Conservation (phyloP, 2,113 vertebrate species). For the Gymnocephalus cernua region DNA sequence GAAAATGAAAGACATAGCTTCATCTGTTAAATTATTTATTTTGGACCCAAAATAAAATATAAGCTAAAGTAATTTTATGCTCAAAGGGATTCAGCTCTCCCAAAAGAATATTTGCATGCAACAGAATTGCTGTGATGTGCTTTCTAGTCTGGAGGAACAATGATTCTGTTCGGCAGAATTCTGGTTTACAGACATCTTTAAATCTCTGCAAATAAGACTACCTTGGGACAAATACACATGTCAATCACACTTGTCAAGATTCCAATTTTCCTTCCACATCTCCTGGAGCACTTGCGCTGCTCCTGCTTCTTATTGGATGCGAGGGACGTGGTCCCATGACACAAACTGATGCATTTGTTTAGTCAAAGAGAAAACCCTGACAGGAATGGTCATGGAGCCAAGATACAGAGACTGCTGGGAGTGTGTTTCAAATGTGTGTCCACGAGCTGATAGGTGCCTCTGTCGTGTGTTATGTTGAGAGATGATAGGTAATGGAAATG, state of each 20-base stretch:
- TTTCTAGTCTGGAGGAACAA: constrained; percentile 74
- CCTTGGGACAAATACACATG: constrained; percentile 75
- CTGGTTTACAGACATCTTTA: constrained; percentile 75
- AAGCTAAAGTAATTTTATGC: constrained; percentile 71
- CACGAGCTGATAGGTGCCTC: constrained; percentile 76
- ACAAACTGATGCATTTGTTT: constrained; percentile 80
- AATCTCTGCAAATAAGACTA: constrained; percentile 81
- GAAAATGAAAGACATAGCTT: constrained; percentile 70
- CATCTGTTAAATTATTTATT: constrained; percentile 80
- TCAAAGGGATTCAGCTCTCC: constrained; percentile 76
- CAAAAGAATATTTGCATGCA: constrained; percentile 78
- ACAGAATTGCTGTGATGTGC: constrained; percentile 65
- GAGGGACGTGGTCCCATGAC: constrained; percentile 76
- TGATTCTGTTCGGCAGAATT: constrained; percentile 68
- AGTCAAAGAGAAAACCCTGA: constrained; percentile 75
- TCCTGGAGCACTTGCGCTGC: constrained; percentile 64
- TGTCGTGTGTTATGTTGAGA: constrained; percentile 51
- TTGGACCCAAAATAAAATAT: constrained; percentile 72
- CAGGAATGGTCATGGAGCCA: constrained; percentile 74
- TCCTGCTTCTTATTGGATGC: constrained; percentile 65
- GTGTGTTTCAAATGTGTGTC: constrained; percentile 73
- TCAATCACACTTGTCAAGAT: constrained; percentile 83
- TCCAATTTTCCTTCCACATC: constrained; percentile 79
- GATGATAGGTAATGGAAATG: constrained; percentile 47
- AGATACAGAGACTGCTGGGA: constrained; percentile 72